phyloP scores from a whole-genome alignment of 1,140 invertebrate species.

The Cydia amplana region DNA sequence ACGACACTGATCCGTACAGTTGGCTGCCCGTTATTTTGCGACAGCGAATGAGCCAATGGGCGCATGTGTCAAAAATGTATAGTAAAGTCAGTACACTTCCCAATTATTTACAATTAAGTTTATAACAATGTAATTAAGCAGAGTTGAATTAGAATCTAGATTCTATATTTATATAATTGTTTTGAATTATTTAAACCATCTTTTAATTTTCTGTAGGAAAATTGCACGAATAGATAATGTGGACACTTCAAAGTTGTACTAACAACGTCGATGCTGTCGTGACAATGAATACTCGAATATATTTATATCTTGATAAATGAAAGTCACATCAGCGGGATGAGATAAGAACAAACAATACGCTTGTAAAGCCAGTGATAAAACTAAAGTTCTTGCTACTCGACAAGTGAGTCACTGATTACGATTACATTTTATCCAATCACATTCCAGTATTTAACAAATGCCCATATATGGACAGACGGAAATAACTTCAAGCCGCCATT shows the following conservation, averaged over 20 bases:
- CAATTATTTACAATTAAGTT: constrained; percentile 41
- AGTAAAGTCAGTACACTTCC: constrained; percentile 57
- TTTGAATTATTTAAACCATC: background rate
- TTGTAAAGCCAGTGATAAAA: constrained; percentile 51
- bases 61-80: constrained; percentile 74
- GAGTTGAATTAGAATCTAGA: background rate
- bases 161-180: background rate
- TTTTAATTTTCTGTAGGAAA: background rate
- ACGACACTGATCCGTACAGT: constrained; percentile 75
- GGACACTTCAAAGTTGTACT: background rate
- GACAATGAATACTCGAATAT: constrained; percentile 44
- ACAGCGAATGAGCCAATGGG: constrained; percentile 74
- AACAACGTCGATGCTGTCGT: constrained; percentile 29
- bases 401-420: constrained; percentile 72
- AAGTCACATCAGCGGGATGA: constrained; percentile 50
- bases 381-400: constrained; percentile 49
- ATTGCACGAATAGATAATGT: background rate
- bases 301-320: constrained; percentile 48
- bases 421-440: constrained; percentile 64
- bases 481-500: constrained; percentile 45
- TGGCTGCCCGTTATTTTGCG: constrained; percentile 66
- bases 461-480: constrained; percentile 74
- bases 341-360: constrained; percentile 53
- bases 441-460: constrained; percentile 69
- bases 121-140: constrained; percentile 31